Evolutionary conservation across 1,140 invertebrate species (phyloP), one percentile per base, ranked within the genome.

Genomic region (Drosophila asahinai): DNA sequence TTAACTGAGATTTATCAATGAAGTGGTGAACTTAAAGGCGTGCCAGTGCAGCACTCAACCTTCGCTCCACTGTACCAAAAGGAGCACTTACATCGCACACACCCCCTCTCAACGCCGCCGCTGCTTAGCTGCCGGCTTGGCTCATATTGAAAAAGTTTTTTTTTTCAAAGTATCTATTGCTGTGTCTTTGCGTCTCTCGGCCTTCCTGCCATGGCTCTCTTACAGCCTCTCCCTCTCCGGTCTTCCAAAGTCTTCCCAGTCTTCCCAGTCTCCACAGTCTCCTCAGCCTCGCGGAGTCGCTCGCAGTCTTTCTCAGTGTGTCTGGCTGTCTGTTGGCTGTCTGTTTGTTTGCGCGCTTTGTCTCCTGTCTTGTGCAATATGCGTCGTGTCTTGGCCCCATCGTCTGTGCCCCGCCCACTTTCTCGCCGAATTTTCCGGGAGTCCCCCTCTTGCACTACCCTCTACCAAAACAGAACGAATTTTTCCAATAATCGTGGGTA

Each of bases 81-180:
- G 62, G 52, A 43, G n/a, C 42, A n/a, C 33, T 43, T 48, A 40
- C 33, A 27, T 49, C 12, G 67, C 38, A 27, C 12, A 11, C 33
- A 25, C 45, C 36, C 45, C 33, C 43, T 43, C 55, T 38, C 40
- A 25, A 22, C 57, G n/a, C 43, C 40, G 38, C 33, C 52, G 38
- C 36, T 42, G 38, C 14, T 73, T 57, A 40, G 48, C 68, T 77
- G 51, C 54, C 45, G 25, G 52, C 19, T 51, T 74, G 54, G 71
- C 59, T 86, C 64, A 89, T 87, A 87, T 87, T 87, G 80, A 87
- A 87, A 87, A 87, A 87, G 72, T 63, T 57, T 86, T 86, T 83
- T 82, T 68, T 73, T 65, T 68, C 27, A 30, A 58, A 87, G 77
- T 89, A 64, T 87, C 83, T 81, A 77, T 87, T 64, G 83, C 59